Conservation (phyloP, 2,113 vertebrate genomes). For the Thymallus thymallus region DNA sequence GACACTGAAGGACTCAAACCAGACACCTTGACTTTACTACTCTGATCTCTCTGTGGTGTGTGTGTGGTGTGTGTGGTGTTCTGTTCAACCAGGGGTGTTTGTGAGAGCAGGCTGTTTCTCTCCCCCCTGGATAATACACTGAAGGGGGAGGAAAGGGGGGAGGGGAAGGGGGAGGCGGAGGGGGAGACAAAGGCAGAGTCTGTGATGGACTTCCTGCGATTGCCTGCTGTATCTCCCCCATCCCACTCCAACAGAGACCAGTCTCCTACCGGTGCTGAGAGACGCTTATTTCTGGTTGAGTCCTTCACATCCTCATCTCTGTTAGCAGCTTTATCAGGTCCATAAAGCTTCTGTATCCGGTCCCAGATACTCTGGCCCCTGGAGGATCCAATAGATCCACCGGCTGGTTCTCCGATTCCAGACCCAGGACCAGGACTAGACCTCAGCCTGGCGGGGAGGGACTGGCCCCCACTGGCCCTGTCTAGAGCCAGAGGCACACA, state of each 20-base stretch:
- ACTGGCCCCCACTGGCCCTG: constrained; percentile 36
- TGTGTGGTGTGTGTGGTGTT: background rate
- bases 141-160: constrained; percentile 55
- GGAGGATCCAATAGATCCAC: constrained; percentile 27
- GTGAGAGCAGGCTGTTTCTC: constrained; percentile 18
- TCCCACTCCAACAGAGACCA: background rate
- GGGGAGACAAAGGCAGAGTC: background rate
- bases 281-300: constrained; percentile 20
- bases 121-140: constrained; percentile 41
- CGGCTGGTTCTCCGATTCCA: constrained; percentile 17
- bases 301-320: constrained; percentile 18
- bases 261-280: constrained; percentile 19
- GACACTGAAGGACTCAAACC: constrained; percentile 15
- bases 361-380: constrained; percentile 62
- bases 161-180: constrained; percentile 20
- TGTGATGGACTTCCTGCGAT: constrained; percentile 5
- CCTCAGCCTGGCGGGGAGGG: constrained; percentile 60
- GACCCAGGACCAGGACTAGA: constrained; percentile 18
- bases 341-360: constrained; percentile 67
- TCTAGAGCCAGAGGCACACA: constrained; percentile 22
- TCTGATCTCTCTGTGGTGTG: background rate
- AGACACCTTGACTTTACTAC: background rate
- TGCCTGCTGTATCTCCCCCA: background rate
- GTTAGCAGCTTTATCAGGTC: constrained; percentile 20
- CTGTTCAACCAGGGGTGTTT: background rate